A percentile compares a stretch with the other conserved stretches of the same genome.
These are phyloP conservation scores for Hypsopygia costalis DNA, from an alignment of 2,888 invertebrate species.

Conservation along the genomic window DNA sequence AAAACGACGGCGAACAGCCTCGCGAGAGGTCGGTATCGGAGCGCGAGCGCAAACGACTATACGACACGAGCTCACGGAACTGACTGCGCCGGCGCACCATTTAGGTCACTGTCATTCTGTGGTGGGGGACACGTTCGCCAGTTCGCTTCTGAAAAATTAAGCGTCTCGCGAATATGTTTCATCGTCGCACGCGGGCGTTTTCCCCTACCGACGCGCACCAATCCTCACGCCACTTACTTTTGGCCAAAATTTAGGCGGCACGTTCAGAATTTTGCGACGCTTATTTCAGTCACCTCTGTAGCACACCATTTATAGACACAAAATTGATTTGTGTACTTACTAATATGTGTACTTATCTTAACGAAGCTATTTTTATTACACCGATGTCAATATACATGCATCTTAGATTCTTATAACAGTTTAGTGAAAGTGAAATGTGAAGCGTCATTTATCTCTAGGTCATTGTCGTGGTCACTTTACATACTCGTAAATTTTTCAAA, in stretches of 20 bases:
- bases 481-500: no score
- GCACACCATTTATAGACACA: neutral
- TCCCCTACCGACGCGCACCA: conserved; percentile 57
- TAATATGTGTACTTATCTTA: neutral
- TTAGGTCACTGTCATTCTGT: conserved; percentile 78
- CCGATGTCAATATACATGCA: no score
- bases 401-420: neutral
- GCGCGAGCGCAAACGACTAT: conserved; percentile 25
- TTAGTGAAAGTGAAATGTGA: neutral
- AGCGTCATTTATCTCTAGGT: neutral
- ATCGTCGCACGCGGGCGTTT: conserved; percentile 67
- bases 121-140: conserved; percentile 68
- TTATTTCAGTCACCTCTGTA: conserved; percentile 27
- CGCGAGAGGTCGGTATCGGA: conserved; percentile 27
- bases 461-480: neutral
- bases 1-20: conserved; percentile 46
- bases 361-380: neutral
- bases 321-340: no score
- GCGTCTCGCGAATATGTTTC: conserved; percentile 72
- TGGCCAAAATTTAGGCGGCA: conserved; percentile 40
- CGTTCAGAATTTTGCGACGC: conserved; percentile 23
- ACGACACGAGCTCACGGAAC: conserved; percentile 70
- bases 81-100: conserved; percentile 76
- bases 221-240: conserved; percentile 46
- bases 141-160: conserved; percentile 72